Base-by-base conservation (phyloP, 2,888 invertebrate species). In the Noctua janthe region DNA sequence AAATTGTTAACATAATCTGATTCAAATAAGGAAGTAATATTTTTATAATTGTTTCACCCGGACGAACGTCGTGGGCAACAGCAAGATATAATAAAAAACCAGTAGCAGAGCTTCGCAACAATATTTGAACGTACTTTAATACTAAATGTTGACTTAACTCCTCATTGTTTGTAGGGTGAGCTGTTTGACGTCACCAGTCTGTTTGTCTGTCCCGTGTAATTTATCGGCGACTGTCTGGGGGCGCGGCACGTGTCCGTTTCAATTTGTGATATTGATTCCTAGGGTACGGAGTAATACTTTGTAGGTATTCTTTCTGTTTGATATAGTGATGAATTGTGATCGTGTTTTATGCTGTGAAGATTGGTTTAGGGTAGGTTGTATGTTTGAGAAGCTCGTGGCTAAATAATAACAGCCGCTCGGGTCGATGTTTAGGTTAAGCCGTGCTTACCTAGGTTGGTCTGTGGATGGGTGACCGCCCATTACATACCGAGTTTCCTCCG, bases 151-250 rank as follows among this genome's bases (percentile, higher is more conserved):
- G 75, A 75, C 54, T 49, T 6, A 35, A 72, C 54, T 67, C 23
- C 59, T 39, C 10, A 66, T 54, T 84, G 79, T 86, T 81, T 81
- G 64, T 54, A 75, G 78, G 83, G 75, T 76, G 72, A 20, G 66
- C 20, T 10, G 35, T n/a, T 15, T 82, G 83, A 88, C 88, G 88
- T 88, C 83, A 88, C 13, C 67, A 17, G 67, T n/a, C 49, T 84
- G 76, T 85, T 84, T 86, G 87, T 81, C 86, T 78, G 76, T 75
- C 71, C 59, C 29, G 43, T 59, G 56, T 81, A 84, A 81, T 85
- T 83, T 87, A 84, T 85, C 64, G 87, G 74, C 64, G 56, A 73
- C 29, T 72, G 80, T 84, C 80, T 84, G 76, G 86, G 35, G 85
- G 85, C 75, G 86, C 80, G 85, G 20, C 66, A 66, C 67, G 29